Base-by-base conservation (phyloP, 2,797 vertebrate species). In the Labroides dimidiatus region DNA sequence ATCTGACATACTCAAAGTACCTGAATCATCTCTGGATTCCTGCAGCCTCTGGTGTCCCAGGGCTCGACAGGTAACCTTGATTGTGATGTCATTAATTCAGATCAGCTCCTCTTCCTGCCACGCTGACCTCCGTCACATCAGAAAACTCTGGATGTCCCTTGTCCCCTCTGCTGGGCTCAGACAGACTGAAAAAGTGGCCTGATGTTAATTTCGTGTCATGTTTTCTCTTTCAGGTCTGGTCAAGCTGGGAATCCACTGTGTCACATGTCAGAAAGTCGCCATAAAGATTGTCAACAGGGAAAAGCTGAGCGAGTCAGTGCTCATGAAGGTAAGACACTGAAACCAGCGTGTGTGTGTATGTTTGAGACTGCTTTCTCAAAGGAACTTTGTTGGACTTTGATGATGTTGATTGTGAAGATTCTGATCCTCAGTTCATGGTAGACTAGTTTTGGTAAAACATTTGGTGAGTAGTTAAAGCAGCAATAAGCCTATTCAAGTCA, bases 271-370 rank as follows among this genome's bases (percentile, higher is more conserved):
- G 92, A 97, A 97, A 83, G 96, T 97, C 3, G 96, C 96, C 78
- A 95, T 97, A 81, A 97, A 97, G 91, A 97, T 97, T 0, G 96
- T 97, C 71, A 97, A 97, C 93, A 92, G 96, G 87, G 96, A 97
- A 88, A 97, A 97, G 80, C 92, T 97, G 75, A 96, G 96, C 0
- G 96, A 97, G 87, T 96, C 96, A 0, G 96, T 97, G 53, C 93
- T 97, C 15, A 97, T 97, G 96, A 97, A 97, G 96, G 96, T 97
- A 89, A 87, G 74, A 65, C 1, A 3, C 9, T 17, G 16, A 19
- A 1, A 27, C 24, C 6, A 27, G 24, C 3, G n/a, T n/a, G n/a
- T n/a, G n/a, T n/a, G n/a, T n/a, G n/a, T n/a, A n/a, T n/a, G n/a
- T n/a, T n/a, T n/a, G n/a, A n/a, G n/a, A n/a, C n/a, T n/a, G n/a